Base-by-base conservation (phyloP, 2,888 invertebrate species). In the Pharmacophagus antenor region DNA sequence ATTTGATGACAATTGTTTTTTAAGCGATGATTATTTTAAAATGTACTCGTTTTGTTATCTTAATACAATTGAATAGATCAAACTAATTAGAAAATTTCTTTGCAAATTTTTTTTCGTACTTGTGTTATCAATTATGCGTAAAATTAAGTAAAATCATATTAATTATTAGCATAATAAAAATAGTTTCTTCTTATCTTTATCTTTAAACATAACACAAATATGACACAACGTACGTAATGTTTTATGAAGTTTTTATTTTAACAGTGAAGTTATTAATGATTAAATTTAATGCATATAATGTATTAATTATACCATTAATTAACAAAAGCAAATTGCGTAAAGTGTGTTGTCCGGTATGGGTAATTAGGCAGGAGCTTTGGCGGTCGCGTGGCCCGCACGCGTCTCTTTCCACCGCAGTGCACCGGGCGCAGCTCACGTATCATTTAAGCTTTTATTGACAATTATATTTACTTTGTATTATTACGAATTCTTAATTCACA, bases 311-410 rank as follows among this genome's bases (percentile, higher is more conserved):
- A 37, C 4, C 15, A 4, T n/a, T 37, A n/a, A 37, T 50, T 49
- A 55, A 56, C 55, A 50, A 56, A 60, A 49, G 44, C 55, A 44
- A 60, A 51, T 56, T 31, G 56, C 51, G 55, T 56, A 60, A 60
- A 60, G 51, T 44, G 44, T 51, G 46, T 44, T 25, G 60, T 55
- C 55, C 60, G 60, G 58, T 12, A 46, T 15, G 50, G 46, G 59
- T 48, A 62, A 55, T 61, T 50, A 58, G 48, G 47, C 56, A 42
- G 41, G 41, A 58, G 47, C 56, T 55, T 42, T 23, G 53, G 58
- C 58, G 61, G 41, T 67, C 79, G 73, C 79, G 81, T 76, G 82
- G 71, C 63, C 64, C 68, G 70, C 73, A 70, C 70, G 72, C 70
- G 72, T 68, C 71, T 44, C 63, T 70, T 71, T 41, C 53, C 48